Percentiles rank a stretch among this genome's conserved stretches.
These are phyloP conservation scores for Acipenser oxyrinchus DNA, from an alignment of 2,797 vertebrate species.

Conservation along the genomic window DNA sequence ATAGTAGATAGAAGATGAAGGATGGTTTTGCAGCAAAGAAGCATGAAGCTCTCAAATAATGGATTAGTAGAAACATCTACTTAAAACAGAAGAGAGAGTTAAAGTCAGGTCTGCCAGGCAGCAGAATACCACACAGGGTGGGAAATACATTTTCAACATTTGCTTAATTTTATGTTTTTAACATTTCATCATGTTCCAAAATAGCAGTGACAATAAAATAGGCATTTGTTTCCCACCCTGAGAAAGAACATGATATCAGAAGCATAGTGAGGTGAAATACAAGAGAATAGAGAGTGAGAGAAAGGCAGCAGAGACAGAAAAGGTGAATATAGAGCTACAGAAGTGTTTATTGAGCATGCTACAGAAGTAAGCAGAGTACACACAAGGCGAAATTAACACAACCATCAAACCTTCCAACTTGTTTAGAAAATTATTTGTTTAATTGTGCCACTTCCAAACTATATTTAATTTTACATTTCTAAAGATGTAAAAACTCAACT, in stretches of 20 bases:
- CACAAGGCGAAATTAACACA: conserved; percentile 72
- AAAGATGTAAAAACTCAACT: conserved; percentile 81
- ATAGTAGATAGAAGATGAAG: conserved; percentile 64
- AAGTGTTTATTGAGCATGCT: conserved; percentile 98
- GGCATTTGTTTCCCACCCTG: conserved; percentile 68
- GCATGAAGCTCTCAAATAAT: conserved; percentile 60
- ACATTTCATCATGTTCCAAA: conserved; percentile 19
- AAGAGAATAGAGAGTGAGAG: conserved; percentile 65
- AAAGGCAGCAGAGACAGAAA: conserved; percentile 78
- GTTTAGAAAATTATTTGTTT: conserved; percentile 82
- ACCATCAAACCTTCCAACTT: conserved; percentile 73
- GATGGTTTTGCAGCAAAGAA: conserved; percentile 66
- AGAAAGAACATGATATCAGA: conserved; percentile 67
- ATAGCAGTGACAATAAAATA: conserved; percentile 19
- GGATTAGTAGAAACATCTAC: conserved; percentile 63
- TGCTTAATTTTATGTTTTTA: conserved; percentile 32
- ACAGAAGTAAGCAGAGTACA: conserved; percentile 87
- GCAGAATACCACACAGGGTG: conserved; percentile 65
- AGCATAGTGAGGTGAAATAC: conserved; percentile 66
- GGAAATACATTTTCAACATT: conserved; percentile 47
- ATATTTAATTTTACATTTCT: conserved; percentile 82
- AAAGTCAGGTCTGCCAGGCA: conserved; percentile 65
- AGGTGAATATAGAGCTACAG: conserved; percentile 83
- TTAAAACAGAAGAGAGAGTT: conserved; percentile 55
- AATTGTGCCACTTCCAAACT: conserved; percentile 87